Evolutionary conservation across 2,797 vertebrate genomes (phyloP).

Genomic region (Hydrolagus colliei): DNA sequence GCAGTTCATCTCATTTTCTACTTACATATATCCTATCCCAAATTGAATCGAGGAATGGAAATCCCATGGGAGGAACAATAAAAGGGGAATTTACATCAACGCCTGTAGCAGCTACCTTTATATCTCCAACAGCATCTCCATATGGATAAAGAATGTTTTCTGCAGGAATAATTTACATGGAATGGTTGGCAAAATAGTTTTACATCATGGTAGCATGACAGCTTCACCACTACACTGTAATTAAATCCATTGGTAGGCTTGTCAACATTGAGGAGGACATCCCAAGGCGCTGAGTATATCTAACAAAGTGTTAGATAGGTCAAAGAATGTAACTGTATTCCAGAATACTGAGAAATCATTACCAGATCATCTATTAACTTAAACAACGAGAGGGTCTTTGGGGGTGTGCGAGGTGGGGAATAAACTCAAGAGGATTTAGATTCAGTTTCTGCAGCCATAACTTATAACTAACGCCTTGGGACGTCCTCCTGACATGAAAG

Average conservation of each 20-base stretch:
- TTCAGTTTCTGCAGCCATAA: too few species aligned
- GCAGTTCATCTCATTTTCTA: slow-evolving; percentile 32
- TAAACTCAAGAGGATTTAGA: too few species aligned
- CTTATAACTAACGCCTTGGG: too few species aligned
- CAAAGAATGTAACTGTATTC: too few species aligned
- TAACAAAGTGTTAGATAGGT: too few species aligned
- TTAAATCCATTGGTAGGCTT: not conserved
- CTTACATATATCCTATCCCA: slow-evolving; percentile 67
- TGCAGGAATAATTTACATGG: slow-evolving; percentile 39
- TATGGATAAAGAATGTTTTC: slow-evolving; percentile 62
- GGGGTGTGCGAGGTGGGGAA: too few species aligned
- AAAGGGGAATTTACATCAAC: slow-evolving; percentile 67
- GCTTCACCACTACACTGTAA: not conserved
- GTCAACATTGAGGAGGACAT: too few species aligned
- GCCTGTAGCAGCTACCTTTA: slow-evolving; percentile 42
- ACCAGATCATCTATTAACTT: too few species aligned
- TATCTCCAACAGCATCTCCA: slow-evolving; percentile 61
- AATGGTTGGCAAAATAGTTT: not conserved
- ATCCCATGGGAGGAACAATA: slow-evolving; percentile 56
- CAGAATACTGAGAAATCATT: too few species aligned
- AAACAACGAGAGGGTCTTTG: too few species aligned
- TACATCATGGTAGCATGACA: not conserved
- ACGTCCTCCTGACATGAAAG: too few species aligned
- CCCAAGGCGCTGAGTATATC: too few species aligned
- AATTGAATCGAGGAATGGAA: slow-evolving; percentile 59